A percentile compares a stretch with the other conserved stretches of the same genome.
phyloP scores from a whole-genome alignment of 92 coral and sea anemone genomes.

The Umimayanthus kanabou region DNA sequence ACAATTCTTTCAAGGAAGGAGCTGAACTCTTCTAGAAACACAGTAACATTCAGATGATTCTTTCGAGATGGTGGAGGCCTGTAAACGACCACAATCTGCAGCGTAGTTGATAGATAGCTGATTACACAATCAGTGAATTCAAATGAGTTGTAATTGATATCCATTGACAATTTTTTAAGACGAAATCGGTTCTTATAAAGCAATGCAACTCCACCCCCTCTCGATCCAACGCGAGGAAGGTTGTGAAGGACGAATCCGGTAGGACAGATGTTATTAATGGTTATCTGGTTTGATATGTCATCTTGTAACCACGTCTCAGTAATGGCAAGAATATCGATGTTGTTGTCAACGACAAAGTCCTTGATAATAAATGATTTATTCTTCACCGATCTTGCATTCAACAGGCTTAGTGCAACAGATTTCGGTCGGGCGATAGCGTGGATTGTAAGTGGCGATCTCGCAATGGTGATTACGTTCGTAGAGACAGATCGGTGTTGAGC shows the following conservation, averaged over 20 bases:
- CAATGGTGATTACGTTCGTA: too few relatives aligned
- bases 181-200: constrained; percentile 45
- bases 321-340: constrained; percentile 19
- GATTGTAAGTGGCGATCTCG: neutral
- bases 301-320: constrained; percentile 51
- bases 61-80: constrained; percentile 53
- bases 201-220: constrained; percentile 51
- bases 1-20: too few relatives aligned
- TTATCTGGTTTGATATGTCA: constrained; percentile 35
- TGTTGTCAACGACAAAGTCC: neutral
- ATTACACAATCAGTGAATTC: constrained; percentile 46
- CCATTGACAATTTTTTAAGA: constrained; percentile 25
- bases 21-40: constrained; percentile 40
- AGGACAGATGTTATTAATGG: constrained; percentile 48
- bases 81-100: constrained; percentile 50
- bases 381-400: constrained; percentile 18
- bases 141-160: constrained; percentile 13
- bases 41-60: constrained; percentile 43
- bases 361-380: constrained; percentile 7
- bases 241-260: constrained; percentile 43
- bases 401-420: constrained; percentile 20
- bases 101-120: constrained; percentile 48
- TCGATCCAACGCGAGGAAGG: constrained; percentile 35
- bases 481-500: too few relatives aligned
- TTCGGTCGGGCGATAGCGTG: constrained; percentile 24